Base-by-base conservation (phyloP, 2,888 invertebrate species). In the Hermaeophaga mercurialis region DNA sequence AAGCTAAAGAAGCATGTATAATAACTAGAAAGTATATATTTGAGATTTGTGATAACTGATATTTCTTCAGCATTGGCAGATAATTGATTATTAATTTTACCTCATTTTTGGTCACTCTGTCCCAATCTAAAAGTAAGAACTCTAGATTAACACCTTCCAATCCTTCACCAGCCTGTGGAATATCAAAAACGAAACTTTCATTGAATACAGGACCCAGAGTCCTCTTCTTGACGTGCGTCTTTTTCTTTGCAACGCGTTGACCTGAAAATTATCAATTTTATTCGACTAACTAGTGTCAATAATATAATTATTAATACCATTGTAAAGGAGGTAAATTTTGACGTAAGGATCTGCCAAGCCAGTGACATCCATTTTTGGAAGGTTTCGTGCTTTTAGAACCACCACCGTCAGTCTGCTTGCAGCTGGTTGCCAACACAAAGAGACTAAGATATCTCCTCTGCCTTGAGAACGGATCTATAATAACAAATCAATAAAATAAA, bases 161-260 rank as follows among this genome's bases (percentile, higher is more conserved):
- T 9, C 88, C 86, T 66, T 90, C 91, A 14, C 85, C 85, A 49
- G 85, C 84, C 75, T 81, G 85, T 44, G 89, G 96, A 65, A 98
- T 92, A 72, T 98, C 97, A 77, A 98, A 98, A 50, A 96, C 93
- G 80, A 99, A 97, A 49, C 96, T 96, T 80, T 99, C 98, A 81
- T 99, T 99, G 84, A 96, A 99, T 53, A 99, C 96, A 0, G 98
- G 99, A 81, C 95, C 96, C 68, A 96, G 82, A 1, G 98, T 98
- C 54, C 96, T 86, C 79, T 96, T 98, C 85, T 97, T 97, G 44
- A 98, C 96, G 78, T 97, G 97, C 0, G 98, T 98, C 83, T 98
- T 97, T 85, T 97, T 97, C 84, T 98, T 99, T 44, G 96, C 94
- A 70, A 98, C 93, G 63, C 97, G 88, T 76, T 97, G 96, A n/a